Conservation (phyloP, 2,797 vertebrate species). For the Gephyroberyx darwinii region DNA sequence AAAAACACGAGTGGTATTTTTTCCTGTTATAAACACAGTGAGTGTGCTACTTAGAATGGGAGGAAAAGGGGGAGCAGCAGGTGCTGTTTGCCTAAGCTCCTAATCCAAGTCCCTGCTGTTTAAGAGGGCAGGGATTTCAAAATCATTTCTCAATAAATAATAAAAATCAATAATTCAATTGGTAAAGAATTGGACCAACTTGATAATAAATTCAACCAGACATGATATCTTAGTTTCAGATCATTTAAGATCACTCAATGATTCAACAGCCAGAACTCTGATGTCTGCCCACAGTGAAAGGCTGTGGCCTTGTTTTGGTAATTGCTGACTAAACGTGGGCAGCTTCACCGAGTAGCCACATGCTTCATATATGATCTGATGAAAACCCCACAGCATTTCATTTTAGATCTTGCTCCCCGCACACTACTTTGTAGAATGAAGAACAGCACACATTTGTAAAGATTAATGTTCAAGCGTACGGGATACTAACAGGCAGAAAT, state of each 20-base stretch:
- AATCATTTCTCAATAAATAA: conserved; percentile 55
- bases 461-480: conserved; percentile 1
- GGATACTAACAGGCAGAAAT: conserved; percentile 47
- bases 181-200: too few relatives aligned
- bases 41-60: conserved; percentile 72
- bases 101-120: conserved; percentile 57
- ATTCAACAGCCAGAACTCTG: conserved; percentile 54
- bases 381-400: conserved; percentile 9
- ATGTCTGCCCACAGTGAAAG: conserved; percentile 40
- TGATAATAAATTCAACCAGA: conserved; percentile 11
- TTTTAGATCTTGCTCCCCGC: conserved; percentile 8
- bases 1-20: conserved; percentile 61
- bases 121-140: conserved; percentile 43
- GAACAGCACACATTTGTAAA: conserved; percentile 26
- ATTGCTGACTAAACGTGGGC: conserved; percentile 54
- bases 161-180: conserved; percentile 16
- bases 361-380: neutral
- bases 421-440: neutral
- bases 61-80: conserved; percentile 62
- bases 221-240: conserved; percentile 16
- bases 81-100: conserved; percentile 71
- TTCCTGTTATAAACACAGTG: conserved; percentile 69
- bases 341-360: conserved; percentile 12
- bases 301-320: conserved; percentile 42
- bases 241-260: conserved; percentile 36